A percentile compares a stretch with the other conserved stretches of the same genome.
Conservation (phyloP, 1,140 invertebrate genomes). For the Platorchestia sp. region DNA sequence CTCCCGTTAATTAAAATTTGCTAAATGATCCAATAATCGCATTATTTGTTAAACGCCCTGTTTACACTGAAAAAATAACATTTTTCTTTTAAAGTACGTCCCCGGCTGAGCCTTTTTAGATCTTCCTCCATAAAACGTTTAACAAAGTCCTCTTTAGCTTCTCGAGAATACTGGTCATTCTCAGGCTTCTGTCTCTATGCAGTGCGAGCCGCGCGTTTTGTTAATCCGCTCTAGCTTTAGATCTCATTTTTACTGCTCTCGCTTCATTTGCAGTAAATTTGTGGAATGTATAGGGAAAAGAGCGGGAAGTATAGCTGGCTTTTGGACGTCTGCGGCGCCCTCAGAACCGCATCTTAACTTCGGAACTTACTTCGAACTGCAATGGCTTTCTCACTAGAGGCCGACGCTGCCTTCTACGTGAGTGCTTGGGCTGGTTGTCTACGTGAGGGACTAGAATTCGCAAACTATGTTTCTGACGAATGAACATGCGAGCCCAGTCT, state of each 20-base stretch:
- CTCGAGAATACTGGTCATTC: conserved; percentile 11
- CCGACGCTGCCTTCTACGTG: background rate
- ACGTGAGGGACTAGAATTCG: background rate
- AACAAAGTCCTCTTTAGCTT: conserved; percentile 16
- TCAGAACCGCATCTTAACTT: background rate
- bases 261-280: conserved; percentile 52
- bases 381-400: too few species aligned
- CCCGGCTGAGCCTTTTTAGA: background rate
- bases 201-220: background rate
- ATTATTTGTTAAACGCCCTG: background rate
- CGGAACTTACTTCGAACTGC: background rate
- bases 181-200: background rate
- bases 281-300: conserved; percentile 29
- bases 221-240: conserved; percentile 38
- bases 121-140: background rate
- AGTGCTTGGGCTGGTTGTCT: background rate
- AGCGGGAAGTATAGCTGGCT: background rate
- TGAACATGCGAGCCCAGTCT: too few species aligned
- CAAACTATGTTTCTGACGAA: too few species aligned
- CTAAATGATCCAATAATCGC: background rate
- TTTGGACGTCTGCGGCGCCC: background rate
- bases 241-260: conserved; percentile 39
- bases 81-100: background rate
- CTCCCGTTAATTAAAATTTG: background rate
- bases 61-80: background rate